These are phyloP conservation scores for Apocheima hispidaria DNA, from an alignment of 2,888 invertebrate species.

Conservation along the genomic window DNA sequence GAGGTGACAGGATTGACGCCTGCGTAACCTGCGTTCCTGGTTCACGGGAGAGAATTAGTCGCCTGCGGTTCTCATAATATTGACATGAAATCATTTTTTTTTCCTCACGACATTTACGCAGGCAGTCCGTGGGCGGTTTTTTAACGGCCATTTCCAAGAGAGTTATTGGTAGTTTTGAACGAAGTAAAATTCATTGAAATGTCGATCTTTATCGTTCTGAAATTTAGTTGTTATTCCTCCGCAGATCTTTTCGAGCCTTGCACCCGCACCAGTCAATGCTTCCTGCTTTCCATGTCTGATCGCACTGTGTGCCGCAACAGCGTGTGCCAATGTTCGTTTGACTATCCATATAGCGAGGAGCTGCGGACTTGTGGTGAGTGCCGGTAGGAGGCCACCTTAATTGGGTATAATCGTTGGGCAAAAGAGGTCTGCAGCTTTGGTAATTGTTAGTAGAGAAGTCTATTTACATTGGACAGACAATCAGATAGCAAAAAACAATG, in stretches of 20 bases:
- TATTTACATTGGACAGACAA: neutral
- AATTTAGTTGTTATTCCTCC: neutral
- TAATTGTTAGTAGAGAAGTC: too few species aligned
- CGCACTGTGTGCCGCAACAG: slow-evolving; percentile 72
- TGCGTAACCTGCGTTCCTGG: slow-evolving; percentile 1
- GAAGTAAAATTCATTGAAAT: too few species aligned
- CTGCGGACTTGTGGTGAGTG: slow-evolving; percentile 69
- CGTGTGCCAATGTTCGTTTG: slow-evolving; percentile 72
- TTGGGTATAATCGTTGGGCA: too few species aligned
- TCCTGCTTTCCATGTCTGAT: slow-evolving; percentile 51
- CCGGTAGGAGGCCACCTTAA: too few species aligned
- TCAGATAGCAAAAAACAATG: too few species aligned
- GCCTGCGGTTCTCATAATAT: neutral
- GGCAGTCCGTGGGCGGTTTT: too few species aligned
- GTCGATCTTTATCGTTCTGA: too few species aligned
- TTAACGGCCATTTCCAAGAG: too few species aligned
- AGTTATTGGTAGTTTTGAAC: too few species aligned
- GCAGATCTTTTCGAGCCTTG: slow-evolving; percentile 69
- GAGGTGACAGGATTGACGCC: neutral
- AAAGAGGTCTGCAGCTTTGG: too few species aligned
- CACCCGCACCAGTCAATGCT: slow-evolving; percentile 66
- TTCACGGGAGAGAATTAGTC: neutral
- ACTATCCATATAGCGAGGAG: slow-evolving; percentile 65
- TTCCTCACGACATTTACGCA: neutral
- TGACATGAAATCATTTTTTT: neutral